Conservation (phyloP, 2,888 invertebrate genomes). For the Scaeva pyrastri region DNA sequence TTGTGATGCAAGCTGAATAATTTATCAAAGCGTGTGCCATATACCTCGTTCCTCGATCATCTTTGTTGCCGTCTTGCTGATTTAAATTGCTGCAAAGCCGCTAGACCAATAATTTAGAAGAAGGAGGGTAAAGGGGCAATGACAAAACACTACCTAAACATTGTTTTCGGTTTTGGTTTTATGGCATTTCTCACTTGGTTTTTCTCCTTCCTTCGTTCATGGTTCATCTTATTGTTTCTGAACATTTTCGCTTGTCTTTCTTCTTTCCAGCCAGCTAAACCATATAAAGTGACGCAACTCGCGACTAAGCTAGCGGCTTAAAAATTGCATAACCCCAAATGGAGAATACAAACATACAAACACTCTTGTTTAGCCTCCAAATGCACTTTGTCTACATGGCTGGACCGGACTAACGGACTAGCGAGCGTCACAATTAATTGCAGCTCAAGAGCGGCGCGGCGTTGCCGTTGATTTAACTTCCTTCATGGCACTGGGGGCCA, state of each 20-base stretch:
- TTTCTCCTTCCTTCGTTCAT: background rate
- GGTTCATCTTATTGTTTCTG: conserved; percentile 36
- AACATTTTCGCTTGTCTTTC: conserved; percentile 5
- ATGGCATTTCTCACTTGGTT: background rate
- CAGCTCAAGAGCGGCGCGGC: conserved; percentile 46
- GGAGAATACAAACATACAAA: conserved; percentile 35
- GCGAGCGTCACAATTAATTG: conserved; percentile 72
- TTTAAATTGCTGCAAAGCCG: conserved; percentile 36
- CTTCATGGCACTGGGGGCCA: conserved; percentile 19
- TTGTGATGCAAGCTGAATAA: conserved; percentile 63
- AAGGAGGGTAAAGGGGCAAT: background rate
- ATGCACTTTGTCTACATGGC: conserved; percentile 4
- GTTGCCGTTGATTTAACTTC: conserved; percentile 52
- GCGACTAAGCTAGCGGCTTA: conserved; percentile 2
- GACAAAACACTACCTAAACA: background rate
- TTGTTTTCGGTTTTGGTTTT: background rate
- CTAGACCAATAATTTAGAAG: conserved; percentile 14
- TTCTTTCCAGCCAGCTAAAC: conserved; percentile 20
- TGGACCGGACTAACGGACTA: conserved; percentile 59
- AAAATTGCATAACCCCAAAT: conserved; percentile 67
- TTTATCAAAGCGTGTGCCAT: conserved; percentile 44
- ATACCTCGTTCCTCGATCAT: conserved; percentile 24
- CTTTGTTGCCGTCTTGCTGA: conserved; percentile 41
- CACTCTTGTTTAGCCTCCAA: too few relatives aligned
- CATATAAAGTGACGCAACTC: conserved; percentile 59